Evolutionary conservation across 1,140 invertebrate genomes (phyloP).

Genomic region (Manduca sexta): DNA sequence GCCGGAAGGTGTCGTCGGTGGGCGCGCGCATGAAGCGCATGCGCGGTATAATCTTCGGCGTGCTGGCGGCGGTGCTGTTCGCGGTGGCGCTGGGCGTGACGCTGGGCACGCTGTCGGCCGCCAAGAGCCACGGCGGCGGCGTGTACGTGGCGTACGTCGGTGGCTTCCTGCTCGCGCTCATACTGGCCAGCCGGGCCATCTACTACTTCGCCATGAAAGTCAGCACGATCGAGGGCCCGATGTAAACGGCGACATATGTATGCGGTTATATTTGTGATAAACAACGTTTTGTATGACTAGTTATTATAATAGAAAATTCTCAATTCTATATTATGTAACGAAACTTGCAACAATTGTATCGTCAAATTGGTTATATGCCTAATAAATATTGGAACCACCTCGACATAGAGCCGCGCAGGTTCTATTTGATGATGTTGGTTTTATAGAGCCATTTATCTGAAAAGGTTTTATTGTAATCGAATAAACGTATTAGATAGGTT

Average conservation of each 20-base stretch:
- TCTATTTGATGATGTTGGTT: slow-evolving; percentile 11
- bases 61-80: slow-evolving; percentile 82
- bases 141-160: slow-evolving; percentile 90
- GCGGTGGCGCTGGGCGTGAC: slow-evolving; percentile 87
- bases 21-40: slow-evolving; percentile 87
- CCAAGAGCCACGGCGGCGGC: slow-evolving; percentile 80
- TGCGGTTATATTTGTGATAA: slow-evolving; percentile 43
- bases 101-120: slow-evolving; percentile 73
- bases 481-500: slow-evolving; percentile 1
- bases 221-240: slow-evolving; percentile 88
- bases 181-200: slow-evolving; percentile 84
- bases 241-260: slow-evolving; percentile 63
- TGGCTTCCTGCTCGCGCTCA: slow-evolving; percentile 82
- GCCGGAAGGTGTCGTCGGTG: slow-evolving; percentile 94
- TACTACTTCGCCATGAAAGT: slow-evolving; percentile 95
- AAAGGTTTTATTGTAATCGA: slow-evolving; percentile 9
- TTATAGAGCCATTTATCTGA: not conserved
- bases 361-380: slow-evolving; percentile 12
- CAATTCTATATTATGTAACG: slow-evolving; percentile 51
- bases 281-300: slow-evolving; percentile 42
- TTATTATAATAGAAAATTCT: slow-evolving; percentile 36
- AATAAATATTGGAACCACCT: slow-evolving; percentile 9
- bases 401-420: slow-evolving; percentile 10
- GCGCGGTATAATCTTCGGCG: slow-evolving; percentile 86
- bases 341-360: slow-evolving; percentile 15